Percentiles rank a stretch among this genome's conserved stretches.
These are phyloP conservation scores for Pseudococcus viburni DNA, from an alignment of 2,888 invertebrate genomes.

Conservation along the genomic window DNA sequence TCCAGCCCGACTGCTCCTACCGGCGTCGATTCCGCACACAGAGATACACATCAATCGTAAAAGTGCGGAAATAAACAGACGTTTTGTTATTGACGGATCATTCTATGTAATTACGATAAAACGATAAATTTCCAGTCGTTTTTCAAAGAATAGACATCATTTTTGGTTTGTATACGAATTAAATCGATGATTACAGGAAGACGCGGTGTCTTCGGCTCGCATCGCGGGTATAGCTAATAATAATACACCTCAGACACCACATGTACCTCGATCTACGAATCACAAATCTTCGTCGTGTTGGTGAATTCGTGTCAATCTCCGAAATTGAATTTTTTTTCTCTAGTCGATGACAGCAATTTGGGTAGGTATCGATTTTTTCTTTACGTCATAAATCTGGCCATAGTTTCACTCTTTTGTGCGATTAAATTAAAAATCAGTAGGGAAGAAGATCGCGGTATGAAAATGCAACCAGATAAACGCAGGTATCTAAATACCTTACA, in stretches of 20 bases:
- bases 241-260: background rate
- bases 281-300: background rate
- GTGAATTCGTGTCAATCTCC: conserved; percentile 4
- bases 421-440: conserved; percentile 7
- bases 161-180: background rate
- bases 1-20: background rate
- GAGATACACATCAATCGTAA: background rate
- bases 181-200: conserved; percentile 51
- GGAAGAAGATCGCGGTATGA: background rate
- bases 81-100: conserved; percentile 18
- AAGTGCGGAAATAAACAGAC: conserved; percentile 44
- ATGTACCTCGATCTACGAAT: background rate
- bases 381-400: background rate
- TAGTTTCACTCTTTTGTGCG: background rate
- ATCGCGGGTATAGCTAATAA: background rate
- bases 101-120: conserved; percentile 50
- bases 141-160: conserved; percentile 27
- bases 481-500: background rate
- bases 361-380: background rate
- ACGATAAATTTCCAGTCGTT: conserved; percentile 48
- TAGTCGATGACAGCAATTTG: background rate
- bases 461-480: conserved; percentile 22
- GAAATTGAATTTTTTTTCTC: background rate
- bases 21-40: background rate
- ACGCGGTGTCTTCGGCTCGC: background rate